Evolutionary conservation across 2,888 invertebrate genomes (phyloP).

Genomic region (Drosophila quinaria): DNA sequence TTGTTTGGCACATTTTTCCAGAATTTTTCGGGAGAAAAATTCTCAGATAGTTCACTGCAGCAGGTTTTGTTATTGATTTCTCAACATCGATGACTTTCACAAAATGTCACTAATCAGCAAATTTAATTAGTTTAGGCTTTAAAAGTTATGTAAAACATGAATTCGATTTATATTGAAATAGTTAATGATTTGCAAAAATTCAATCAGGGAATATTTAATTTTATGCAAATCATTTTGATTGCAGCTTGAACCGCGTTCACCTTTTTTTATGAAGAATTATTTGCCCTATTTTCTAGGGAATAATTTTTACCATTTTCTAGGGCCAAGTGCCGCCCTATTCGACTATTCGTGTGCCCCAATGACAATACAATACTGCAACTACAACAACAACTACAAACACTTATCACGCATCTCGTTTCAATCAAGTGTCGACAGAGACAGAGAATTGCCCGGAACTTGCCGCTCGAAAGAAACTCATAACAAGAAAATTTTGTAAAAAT

Average conservation of each 20-base stretch:
- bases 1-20: not conserved
- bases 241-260: constrained; percentile 37
- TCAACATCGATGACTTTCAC: constrained; percentile 53
- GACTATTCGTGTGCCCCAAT: constrained; percentile 11
- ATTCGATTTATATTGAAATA: not conserved
- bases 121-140: constrained; percentile 32
- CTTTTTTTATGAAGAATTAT: constrained; percentile 25
- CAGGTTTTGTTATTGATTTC: constrained; percentile 6
- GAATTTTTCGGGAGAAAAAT: constrained; percentile 10
- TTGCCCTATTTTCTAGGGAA: constrained; percentile 11
- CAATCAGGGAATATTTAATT: constrained; percentile 9
- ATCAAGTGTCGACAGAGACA: constrained; percentile 3
- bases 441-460: constrained; percentile 15
- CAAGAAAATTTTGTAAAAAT: constrained; percentile 70
- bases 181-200: constrained; percentile 43
- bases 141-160: constrained; percentile 17
- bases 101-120: constrained; percentile 35
- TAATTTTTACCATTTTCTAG: constrained; percentile 28
- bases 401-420: constrained; percentile 29
- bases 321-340: constrained; percentile 2
- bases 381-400: constrained; percentile 19
- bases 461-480: constrained; percentile 45
- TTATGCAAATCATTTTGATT: constrained; percentile 54
- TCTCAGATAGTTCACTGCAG: constrained; percentile 38
- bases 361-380: constrained; percentile 35